Percentiles rank a stretch among this genome's conserved stretches.
phyloP scores from a whole-genome alignment of 2,888 invertebrate genomes.

The Odontomyia ornata region DNA sequence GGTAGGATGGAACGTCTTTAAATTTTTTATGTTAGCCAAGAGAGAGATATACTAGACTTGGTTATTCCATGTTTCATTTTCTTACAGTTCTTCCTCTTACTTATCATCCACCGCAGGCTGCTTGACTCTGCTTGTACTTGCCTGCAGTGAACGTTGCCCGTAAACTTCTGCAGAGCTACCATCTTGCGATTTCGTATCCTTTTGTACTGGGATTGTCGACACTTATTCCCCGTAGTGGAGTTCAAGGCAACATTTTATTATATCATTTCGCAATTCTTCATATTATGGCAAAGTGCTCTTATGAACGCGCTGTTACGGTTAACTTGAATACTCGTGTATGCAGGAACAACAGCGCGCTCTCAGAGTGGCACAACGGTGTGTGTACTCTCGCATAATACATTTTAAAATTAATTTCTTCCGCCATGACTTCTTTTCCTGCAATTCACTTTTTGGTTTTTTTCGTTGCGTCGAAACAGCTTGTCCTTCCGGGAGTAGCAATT shows the following conservation, averaged over 20 bases:
- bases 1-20: slow-evolving; percentile 41
- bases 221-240: slow-evolving; percentile 20
- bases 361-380: background rate
- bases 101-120: no score
- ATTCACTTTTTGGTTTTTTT: no score
- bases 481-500: no score
- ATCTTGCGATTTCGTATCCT: background rate
- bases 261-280: slow-evolving; percentile 33
- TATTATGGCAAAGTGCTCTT: slow-evolving; percentile 4
- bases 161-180: background rate
- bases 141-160: slow-evolving; percentile 18
- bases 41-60: slow-evolving; percentile 7
- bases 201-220: background rate
- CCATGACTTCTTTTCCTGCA: background rate
- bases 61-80: background rate
- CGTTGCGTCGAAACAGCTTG: no score
- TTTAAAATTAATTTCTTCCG: slow-evolving; percentile 38
- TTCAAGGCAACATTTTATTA: slow-evolving; percentile 32
- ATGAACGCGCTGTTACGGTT: background rate
- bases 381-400: slow-evolving; percentile 1
- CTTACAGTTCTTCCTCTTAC: no score
- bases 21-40: slow-evolving; percentile 47
- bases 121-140: background rate
- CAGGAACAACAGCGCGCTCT: background rate
- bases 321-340: background rate